These are phyloP conservation scores for Melanotaenia nigrans DNA, from an alignment of 2,797 vertebrate genomes.

Conservation along the genomic window DNA sequence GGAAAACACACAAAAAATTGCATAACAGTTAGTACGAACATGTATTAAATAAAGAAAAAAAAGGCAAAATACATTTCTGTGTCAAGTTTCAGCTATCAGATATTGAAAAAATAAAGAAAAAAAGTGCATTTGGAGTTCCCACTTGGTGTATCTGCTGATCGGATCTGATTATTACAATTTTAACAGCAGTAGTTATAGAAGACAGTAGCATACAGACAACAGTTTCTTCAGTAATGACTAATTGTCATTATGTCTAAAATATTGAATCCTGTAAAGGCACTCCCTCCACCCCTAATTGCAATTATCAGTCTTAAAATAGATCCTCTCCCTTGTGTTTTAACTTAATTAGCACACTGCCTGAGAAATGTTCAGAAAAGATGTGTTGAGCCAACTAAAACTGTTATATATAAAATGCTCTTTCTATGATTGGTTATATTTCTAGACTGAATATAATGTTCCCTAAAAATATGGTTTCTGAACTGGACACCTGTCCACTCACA, in stretches of 20 bases:
- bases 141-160: too few species aligned
- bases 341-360: conserved; percentile 70
- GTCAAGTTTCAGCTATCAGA: too few species aligned
- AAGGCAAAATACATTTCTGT: too few species aligned
- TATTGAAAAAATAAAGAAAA: too few species aligned
- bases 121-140: too few species aligned
- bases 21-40: too few species aligned
- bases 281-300: conserved; percentile 34
- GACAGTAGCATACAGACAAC: neutral
- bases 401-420: neutral
- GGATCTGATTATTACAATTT: too few species aligned
- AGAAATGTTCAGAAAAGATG: conserved; percentile 25
- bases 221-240: neutral
- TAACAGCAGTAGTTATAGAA: too few species aligned
- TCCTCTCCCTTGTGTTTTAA: conserved; percentile 60
- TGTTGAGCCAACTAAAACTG: conserved; percentile 41
- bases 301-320: conserved; percentile 71
- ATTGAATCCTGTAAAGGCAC: conserved; percentile 21
- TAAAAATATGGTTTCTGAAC: neutral
- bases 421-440: neutral
- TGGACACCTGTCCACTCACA: neutral
- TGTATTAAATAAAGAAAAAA: too few species aligned
- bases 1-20: too few species aligned
- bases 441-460: neutral
- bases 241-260: conserved; percentile 25